These are phyloP conservation scores for Falco cherrug DNA, from an alignment of 2,797 vertebrate species.

Conservation along the genomic window DNA sequence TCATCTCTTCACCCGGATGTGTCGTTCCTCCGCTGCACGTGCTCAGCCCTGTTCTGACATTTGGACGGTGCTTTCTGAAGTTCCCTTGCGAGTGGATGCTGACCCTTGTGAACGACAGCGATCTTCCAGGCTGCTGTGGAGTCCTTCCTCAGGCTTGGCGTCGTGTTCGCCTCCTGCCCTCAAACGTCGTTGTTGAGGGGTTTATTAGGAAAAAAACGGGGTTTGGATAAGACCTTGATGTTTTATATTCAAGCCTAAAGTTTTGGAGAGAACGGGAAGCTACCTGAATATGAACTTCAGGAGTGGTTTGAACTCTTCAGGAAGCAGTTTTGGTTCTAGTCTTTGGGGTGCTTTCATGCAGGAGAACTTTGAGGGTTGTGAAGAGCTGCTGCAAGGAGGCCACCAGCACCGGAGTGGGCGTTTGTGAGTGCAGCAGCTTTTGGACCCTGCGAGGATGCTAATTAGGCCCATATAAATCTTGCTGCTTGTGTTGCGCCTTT, in stretches of 20 bases:
- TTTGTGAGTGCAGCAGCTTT: not conserved
- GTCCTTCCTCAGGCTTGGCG: constrained; percentile 83
- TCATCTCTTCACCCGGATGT: constrained; percentile 77
- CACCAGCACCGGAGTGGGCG: not conserved
- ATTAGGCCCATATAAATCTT: not conserved
- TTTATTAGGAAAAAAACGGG: not conserved
- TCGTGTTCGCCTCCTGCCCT: not conserved
- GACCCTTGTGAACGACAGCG: constrained; percentile 77
- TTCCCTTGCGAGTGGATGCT: constrained; percentile 72
- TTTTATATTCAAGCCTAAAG: not conserved
- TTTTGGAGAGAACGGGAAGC: not conserved
- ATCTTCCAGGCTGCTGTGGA: constrained; percentile 82
- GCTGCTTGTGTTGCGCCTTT: not conserved
- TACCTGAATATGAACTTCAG: not conserved
- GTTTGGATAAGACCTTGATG: not conserved
- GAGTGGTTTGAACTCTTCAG: not conserved
- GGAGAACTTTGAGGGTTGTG: too few relatives aligned
- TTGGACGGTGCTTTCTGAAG: too few relatives aligned
- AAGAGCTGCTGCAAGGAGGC: not conserved
- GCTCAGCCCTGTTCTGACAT: too few relatives aligned
- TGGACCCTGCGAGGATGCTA: not conserved
- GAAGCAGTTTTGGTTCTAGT: not conserved
- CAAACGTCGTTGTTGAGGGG: not conserved
- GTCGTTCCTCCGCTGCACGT: constrained; percentile 79
- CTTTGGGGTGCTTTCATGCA: too few relatives aligned